Percentiles rank a stretch among this genome's conserved stretches.
Evolutionary conservation across 2,113 vertebrate species (phyloP).

Genomic region (Epinephelus fuscoguttatus): DNA sequence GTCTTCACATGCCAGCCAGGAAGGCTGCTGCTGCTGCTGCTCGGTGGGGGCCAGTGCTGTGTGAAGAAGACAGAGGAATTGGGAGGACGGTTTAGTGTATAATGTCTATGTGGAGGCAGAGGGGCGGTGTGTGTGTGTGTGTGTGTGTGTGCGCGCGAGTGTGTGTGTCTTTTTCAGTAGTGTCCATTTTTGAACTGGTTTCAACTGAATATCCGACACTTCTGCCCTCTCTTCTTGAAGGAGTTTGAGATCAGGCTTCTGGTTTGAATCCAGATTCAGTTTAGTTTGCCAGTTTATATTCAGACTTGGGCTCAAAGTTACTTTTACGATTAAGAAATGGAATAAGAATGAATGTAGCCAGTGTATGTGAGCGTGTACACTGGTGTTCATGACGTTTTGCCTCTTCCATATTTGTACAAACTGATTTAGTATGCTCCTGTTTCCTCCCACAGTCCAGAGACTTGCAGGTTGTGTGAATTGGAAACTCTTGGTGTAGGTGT

Average conservation of each 20-base stretch:
- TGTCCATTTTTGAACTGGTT: conserved; percentile 16
- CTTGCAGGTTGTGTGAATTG: background rate
- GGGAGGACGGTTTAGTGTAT: conserved; percentile 60
- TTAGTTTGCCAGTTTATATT: background rate
- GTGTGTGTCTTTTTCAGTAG: conserved; percentile 19
- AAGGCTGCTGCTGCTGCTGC: conserved; percentile 73
- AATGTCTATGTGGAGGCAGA: conserved; percentile 51
- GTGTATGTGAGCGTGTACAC: background rate
- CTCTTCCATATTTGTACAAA: conserved; percentile 17
- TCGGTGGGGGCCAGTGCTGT: conserved; percentile 73
- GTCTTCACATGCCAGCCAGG: conserved; percentile 81
- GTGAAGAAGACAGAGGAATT: conserved; percentile 76
- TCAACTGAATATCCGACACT: conserved; percentile 15
- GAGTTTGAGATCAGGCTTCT: background rate
- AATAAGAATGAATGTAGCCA: background rate
- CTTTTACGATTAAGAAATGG: background rate
- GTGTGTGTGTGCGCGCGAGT: background rate
- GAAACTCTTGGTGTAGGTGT: conserved; percentile 3
- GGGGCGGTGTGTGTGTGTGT: background rate
- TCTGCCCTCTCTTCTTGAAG: conserved; percentile 12
- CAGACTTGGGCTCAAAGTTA: background rate
- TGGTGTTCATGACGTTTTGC: background rate
- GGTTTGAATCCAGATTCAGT: background rate
- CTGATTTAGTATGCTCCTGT: background rate
- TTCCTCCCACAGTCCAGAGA: conserved; percentile 1